Percentiles rank a stretch among this genome's conserved stretches.
phyloP scores from a whole-genome alignment of 2,113 vertebrate species.

The Calyptomena viridis region DNA sequence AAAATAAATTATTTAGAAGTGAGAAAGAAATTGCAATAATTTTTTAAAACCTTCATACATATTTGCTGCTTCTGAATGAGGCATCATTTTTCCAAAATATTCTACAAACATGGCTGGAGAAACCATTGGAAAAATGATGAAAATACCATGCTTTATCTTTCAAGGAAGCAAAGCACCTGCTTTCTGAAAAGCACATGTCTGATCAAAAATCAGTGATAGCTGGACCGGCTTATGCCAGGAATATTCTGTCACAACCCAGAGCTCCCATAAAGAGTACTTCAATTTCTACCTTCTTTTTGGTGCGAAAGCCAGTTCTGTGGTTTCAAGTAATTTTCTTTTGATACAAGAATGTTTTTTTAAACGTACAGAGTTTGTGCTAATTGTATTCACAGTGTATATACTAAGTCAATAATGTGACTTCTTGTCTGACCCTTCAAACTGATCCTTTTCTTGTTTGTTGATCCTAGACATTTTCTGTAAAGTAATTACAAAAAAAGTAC shows the following conservation, averaged over 20 bases:
- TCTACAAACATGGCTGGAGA: not conserved
- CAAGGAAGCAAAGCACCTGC: not conserved
- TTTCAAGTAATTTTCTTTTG: not conserved
- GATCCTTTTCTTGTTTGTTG: constrained; percentile 13
- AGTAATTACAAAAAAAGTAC: not conserved
- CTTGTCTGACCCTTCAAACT: not conserved
- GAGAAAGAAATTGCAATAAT: not conserved
- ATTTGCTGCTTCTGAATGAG: not conserved
- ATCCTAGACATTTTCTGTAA: not conserved
- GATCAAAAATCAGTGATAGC: not conserved
- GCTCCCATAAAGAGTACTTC: not conserved
- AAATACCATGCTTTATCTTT: not conserved
- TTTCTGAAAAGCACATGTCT: not conserved
- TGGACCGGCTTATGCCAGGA: not conserved
- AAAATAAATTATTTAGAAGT: not conserved
- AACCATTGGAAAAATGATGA: not conserved
- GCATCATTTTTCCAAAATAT: not conserved
- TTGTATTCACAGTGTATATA: not conserved
- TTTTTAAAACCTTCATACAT: not conserved
- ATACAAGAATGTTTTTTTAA: not conserved
- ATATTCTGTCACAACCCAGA: not conserved
- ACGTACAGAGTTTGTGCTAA: not conserved
- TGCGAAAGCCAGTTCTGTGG: not conserved
- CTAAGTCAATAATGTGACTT: constrained; percentile 18
- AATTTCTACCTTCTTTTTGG: not conserved